These are phyloP conservation scores for Amphimedon queenslandica DNA, from an alignment of 37 sponge, comb jelly and placozoan species.

Conservation along the genomic window DNA sequence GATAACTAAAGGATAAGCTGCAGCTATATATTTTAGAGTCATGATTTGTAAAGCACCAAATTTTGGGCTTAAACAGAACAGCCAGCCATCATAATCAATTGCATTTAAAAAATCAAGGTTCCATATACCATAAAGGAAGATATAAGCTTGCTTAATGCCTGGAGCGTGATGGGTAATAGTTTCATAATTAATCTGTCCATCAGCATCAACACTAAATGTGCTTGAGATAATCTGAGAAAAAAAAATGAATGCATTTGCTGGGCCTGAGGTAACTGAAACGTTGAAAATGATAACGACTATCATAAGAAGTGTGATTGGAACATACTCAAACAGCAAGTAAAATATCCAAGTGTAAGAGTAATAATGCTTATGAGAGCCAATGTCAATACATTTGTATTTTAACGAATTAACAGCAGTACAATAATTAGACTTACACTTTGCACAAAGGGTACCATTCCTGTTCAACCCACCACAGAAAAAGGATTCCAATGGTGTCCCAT, in stretches of 20 bases:
- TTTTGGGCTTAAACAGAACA: constrained; percentile 8
- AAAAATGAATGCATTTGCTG: constrained; percentile 29
- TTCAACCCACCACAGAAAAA: constrained; percentile 5
- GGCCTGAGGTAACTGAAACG: constrained; percentile 16
- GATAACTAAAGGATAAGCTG: constrained; percentile 17
- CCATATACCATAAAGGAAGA: constrained; percentile 18
- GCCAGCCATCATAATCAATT: neutral
- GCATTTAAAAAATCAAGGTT: constrained; percentile 35
- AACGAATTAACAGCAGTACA: constrained; percentile 17
- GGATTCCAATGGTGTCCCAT: neutral
- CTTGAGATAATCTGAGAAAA: constrained; percentile 12
- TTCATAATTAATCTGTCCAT: neutral
- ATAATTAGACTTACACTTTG: neutral
- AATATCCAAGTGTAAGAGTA: constrained; percentile 7
- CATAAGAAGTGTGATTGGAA: constrained; percentile 16
- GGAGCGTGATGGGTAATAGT: neutral
- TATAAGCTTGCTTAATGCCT: neutral
- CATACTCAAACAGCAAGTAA: constrained; percentile 5
- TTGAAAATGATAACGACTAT: constrained; percentile 26
- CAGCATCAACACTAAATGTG: neutral
- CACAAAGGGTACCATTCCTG: constrained; percentile 18
- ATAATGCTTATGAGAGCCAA: neutral
- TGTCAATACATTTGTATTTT: constrained; percentile 8
- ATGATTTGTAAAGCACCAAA: neutral
- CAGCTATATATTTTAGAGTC: constrained; percentile 17